These are phyloP conservation scores for Chloroclystis v-ata DNA, from an alignment of 2,888 invertebrate genomes.

Conservation along the genomic window DNA sequence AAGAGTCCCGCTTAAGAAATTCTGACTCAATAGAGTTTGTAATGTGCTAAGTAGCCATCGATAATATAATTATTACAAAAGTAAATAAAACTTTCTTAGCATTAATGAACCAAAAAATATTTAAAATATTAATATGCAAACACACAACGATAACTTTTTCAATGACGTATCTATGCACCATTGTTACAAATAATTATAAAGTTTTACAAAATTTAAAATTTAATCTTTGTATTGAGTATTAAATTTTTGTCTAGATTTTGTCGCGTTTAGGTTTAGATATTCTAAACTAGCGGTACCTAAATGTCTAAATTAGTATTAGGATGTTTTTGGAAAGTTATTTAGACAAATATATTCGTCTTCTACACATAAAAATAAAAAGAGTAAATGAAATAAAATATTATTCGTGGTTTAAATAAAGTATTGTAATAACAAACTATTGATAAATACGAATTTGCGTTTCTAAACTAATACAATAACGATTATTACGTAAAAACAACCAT, in stretches of 20 bases:
- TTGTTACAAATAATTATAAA: slow-evolving; percentile 3
- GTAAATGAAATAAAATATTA: no score
- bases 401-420: no score
- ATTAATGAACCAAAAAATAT: background rate
- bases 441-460: no score
- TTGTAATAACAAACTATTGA: no score
- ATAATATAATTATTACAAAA: no score
- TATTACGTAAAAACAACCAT: background rate
- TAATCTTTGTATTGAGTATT: background rate
- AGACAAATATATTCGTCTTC: slow-evolving; percentile 21
- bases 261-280: slow-evolving; percentile 2
- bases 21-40: no score
- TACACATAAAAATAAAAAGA: background rate
- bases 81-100: background rate
- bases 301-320: slow-evolving; percentile 11
- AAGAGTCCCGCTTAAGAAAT: no score
- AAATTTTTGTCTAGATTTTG: background rate
- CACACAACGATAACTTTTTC: slow-evolving; percentile 1
- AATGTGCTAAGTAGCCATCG: no score
- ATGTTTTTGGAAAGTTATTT: slow-evolving; percentile 14
- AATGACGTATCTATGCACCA: background rate
- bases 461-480: no score
- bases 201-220: background rate
- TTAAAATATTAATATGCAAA: background rate
- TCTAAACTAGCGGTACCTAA: slow-evolving; percentile 5